These are phyloP conservation scores for Vollenhovia emeryi DNA, from an alignment of 1,140 invertebrate species.

Conservation along the genomic window DNA sequence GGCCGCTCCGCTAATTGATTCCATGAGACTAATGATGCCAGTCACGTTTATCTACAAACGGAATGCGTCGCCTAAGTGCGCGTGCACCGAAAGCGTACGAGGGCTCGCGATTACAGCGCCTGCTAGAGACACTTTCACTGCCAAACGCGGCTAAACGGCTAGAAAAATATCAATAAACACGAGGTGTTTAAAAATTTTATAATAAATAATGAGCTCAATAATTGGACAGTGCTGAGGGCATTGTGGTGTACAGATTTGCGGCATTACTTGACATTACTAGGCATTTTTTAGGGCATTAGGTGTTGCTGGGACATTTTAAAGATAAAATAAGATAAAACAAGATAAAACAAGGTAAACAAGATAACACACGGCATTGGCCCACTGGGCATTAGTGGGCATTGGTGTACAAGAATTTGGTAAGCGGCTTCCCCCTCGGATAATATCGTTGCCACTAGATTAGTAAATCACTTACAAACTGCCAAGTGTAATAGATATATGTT, in stretches of 20 bases:
- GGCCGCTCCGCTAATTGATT: slow-evolving; percentile 63
- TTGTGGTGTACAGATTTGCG: no score
- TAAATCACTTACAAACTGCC: background rate
- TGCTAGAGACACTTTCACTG: slow-evolving; percentile 21
- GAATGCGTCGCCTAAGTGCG: slow-evolving; percentile 24
- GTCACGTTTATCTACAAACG: slow-evolving; percentile 47
- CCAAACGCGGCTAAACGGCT: background rate
- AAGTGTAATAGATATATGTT: background rate
- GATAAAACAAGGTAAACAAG: no score
- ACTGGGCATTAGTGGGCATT: no score
- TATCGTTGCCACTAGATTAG: no score
- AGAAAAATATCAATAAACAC: background rate
- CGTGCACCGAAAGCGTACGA: slow-evolving; percentile 13
- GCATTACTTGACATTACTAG: no score
- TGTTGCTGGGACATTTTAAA: no score
- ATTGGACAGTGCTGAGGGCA: background rate
- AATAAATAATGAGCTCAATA: background rate
- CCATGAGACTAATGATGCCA: slow-evolving; percentile 52
- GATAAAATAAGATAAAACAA: no score
- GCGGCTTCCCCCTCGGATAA: no score
- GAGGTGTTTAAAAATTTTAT: background rate
- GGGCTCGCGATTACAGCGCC: background rate
- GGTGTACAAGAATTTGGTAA: no score
- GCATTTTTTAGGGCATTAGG: no score
- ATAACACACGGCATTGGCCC: no score